A percentile compares a stretch with the other conserved stretches of the same genome.
These are phyloP conservation scores for Nothobranchius kuhntae DNA, from an alignment of 2,113 vertebrate species.

Conservation along the genomic window DNA sequence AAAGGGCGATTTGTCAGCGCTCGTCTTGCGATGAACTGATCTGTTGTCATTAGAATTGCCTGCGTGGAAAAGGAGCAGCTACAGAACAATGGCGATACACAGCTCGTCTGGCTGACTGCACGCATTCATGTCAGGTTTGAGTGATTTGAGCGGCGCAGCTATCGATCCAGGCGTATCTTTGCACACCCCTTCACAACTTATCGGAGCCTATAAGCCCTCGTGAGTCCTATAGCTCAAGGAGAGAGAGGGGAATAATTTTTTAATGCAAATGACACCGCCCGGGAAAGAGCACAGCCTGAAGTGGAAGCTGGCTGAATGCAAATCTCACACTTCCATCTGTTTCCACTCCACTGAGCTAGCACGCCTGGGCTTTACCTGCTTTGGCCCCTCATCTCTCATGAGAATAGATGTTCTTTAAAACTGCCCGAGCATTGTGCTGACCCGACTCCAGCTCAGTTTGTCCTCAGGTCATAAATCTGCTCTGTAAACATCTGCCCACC, in stretches of 20 bases:
- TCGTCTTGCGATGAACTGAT: conserved; percentile 35
- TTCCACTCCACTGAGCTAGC: conserved; percentile 42
- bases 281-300: conserved; percentile 46
- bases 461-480: conserved; percentile 47
- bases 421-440: conserved; percentile 41
- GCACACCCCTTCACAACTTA: conserved; percentile 39
- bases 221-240: conserved; percentile 59
- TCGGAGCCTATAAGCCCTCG: conserved; percentile 49
- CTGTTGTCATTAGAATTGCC: conserved; percentile 45
- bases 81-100: conserved; percentile 25
- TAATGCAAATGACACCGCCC: conserved; percentile 68
- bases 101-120: conserved; percentile 16
- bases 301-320: conserved; percentile 60
- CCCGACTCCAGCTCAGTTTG: conserved; percentile 35
- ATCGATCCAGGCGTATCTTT: conserved; percentile 53
- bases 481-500: conserved; percentile 36
- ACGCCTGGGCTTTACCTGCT: conserved; percentile 41
- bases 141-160: conserved; percentile 39
- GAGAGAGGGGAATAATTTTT: conserved; percentile 57
- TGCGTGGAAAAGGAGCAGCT: conserved; percentile 22
- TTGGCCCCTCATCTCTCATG: conserved; percentile 39
- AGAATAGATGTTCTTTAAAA: conserved; percentile 34
- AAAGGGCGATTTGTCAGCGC: conserved; percentile 30
- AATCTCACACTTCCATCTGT: conserved; percentile 57
- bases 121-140: conserved; percentile 48